Conservation (phyloP, 2,113 vertebrate species). For the Hypomesus transpacificus region DNA sequence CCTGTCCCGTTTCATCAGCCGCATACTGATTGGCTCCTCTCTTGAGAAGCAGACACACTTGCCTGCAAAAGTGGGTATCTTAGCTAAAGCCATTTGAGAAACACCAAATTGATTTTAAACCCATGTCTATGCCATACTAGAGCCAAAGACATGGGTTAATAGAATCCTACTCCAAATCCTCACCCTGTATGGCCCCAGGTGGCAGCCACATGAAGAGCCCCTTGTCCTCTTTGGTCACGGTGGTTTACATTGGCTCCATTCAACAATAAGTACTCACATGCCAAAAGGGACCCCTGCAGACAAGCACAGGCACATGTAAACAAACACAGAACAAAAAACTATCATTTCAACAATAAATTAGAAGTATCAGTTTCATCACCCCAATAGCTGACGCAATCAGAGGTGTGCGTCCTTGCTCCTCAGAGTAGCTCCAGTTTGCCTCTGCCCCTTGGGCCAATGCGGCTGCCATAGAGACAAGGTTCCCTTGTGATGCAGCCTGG, state of each 20-base stretch:
- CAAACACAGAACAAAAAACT: not conserved
- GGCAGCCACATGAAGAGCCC: conserved; percentile 69
- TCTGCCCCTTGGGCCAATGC: conserved; percentile 63
- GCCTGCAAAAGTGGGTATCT: conserved; percentile 37
- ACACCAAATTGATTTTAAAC: not conserved
- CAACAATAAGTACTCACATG: conserved; percentile 73
- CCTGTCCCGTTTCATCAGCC: conserved; percentile 71
- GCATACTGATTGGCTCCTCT: conserved; percentile 79
- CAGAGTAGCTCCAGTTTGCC: conserved; percentile 56
- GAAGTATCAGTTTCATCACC: conserved; percentile 36
- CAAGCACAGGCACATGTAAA: not conserved
- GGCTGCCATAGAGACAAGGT: conserved; percentile 62
- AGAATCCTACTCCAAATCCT: not conserved
- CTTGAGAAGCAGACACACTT: conserved; percentile 75
- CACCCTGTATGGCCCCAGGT: conserved; percentile 73
- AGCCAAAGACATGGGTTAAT: not conserved
- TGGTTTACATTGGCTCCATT: conserved; percentile 72
- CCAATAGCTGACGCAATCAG: conserved; percentile 70
- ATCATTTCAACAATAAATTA: too few relatives aligned
- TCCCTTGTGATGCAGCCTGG: conserved; percentile 48
- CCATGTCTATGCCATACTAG: not conserved
- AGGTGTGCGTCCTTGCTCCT: conserved; percentile 63
- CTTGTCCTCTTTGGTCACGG: conserved; percentile 68
- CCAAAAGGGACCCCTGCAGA: conserved; percentile 67
- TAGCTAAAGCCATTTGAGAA: too few relatives aligned